Evolutionary conservation across 2,888 invertebrate genomes (phyloP).

Genomic region (Agrotis puta): DNA sequence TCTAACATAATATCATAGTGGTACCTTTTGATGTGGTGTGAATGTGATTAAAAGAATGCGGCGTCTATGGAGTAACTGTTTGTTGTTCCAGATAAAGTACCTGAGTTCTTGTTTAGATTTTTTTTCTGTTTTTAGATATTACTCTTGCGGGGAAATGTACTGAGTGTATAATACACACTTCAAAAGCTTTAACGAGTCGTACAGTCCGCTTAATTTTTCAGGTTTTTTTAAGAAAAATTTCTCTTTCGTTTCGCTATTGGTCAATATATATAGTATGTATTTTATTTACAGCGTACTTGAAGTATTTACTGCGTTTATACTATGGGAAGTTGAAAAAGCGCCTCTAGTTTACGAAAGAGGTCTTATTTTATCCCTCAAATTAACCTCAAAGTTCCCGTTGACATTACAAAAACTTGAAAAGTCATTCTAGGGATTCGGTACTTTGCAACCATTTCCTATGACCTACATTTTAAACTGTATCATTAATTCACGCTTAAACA

Average conservation of each 20-base stretch:
- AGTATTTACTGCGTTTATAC: too few species aligned
- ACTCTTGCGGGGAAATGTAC: not conserved
- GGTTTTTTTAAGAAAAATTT: too few species aligned
- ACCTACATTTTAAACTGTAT: not conserved
- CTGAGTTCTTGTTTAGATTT: not conserved
- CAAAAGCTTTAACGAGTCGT: not conserved
- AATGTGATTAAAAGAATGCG: conserved; percentile 10
- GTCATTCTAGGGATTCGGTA: too few species aligned
- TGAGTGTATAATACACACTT: not conserved
- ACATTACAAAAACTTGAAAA: too few species aligned
- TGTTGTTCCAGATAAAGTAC: conserved; percentile 6
- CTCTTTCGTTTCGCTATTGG: too few species aligned
- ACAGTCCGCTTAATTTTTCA: too few species aligned
- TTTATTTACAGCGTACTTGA: too few species aligned
- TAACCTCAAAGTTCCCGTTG: too few species aligned
- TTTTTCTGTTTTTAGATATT: not conserved
- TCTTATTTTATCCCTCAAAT: too few species aligned
- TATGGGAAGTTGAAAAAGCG: too few species aligned
- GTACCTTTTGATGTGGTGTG: conserved; percentile 51
- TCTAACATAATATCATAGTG: conserved; percentile 32
- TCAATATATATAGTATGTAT: too few species aligned
- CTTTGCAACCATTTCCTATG: not conserved
- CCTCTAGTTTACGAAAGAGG: too few species aligned
- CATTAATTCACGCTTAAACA: not conserved
- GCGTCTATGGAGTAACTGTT: not conserved